Evolutionary conservation across 2,888 invertebrate genomes (phyloP).

Genomic region (Xiphydria camelus): DNA sequence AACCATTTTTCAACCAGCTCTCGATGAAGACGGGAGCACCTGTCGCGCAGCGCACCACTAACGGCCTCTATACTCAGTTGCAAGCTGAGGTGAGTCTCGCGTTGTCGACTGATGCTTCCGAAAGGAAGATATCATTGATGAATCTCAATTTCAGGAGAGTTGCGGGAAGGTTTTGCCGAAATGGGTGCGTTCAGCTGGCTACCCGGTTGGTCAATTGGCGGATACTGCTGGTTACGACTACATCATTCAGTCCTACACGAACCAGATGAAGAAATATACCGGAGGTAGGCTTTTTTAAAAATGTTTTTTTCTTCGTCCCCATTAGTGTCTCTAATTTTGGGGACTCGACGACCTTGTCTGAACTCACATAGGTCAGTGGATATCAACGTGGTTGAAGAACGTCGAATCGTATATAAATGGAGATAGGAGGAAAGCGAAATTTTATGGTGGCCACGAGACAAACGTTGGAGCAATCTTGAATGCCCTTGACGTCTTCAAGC

Average conservation of each 20-base stretch:
- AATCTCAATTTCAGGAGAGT: no score
- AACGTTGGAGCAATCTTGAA: constrained; percentile 8
- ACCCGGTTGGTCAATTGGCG: constrained; percentile 9
- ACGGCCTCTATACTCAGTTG: no score
- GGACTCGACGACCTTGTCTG: no score
- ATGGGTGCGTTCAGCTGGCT: no score
- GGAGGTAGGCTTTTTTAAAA: constrained; percentile 9
- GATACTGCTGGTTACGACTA: constrained; percentile 8
- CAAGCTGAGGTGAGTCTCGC: no score
- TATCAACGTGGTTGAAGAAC: constrained; percentile 18
- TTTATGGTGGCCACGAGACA: constrained; percentile 10
- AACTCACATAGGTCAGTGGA: constrained; percentile 22
- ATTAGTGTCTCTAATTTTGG: neutral
- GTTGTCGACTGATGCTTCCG: no score
- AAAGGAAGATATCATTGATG: no score
- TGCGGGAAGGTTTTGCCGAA: no score
- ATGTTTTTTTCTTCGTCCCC: neutral
- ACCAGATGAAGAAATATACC: constrained; percentile 6
- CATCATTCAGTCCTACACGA: constrained; percentile 5
- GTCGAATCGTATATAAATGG: constrained; percentile 14
- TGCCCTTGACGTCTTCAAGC: constrained; percentile 19
- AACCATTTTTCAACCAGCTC: no score
- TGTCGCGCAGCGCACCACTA: no score
- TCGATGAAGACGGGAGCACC: no score
- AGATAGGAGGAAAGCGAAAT: neutral